Evolutionary conservation across 2,113 vertebrate species (phyloP).

Genomic region (Azemiops feae): DNA sequence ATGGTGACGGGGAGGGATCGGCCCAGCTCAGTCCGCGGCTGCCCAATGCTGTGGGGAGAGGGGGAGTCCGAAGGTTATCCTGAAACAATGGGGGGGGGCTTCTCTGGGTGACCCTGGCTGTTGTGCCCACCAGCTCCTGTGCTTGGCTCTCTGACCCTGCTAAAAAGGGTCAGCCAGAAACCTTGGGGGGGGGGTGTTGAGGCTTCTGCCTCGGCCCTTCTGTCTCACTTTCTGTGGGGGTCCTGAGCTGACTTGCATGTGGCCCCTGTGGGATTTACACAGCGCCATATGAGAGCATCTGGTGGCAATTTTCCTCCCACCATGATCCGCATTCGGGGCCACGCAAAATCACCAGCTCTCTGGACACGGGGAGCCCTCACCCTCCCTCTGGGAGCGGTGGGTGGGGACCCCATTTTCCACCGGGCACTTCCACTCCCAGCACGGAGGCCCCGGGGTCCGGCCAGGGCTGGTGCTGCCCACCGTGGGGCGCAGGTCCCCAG

Average conservation of each 20-base stretch:
- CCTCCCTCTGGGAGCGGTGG: constrained; percentile 37
- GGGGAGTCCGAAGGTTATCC: constrained; percentile 21
- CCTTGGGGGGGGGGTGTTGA: constrained; percentile 66
- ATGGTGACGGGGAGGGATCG: constrained; percentile 60
- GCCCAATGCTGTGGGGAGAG: constrained; percentile 57
- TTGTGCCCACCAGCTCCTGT: not conserved
- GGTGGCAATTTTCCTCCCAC: constrained; percentile 20
- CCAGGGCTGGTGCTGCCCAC: constrained; percentile 65
- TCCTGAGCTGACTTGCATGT: not conserved
- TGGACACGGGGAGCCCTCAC: constrained; percentile 34
- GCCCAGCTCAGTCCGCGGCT: constrained; percentile 76
- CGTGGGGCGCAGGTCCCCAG: constrained; percentile 63
- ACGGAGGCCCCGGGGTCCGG: not conserved
- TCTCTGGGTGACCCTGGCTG: not conserved
- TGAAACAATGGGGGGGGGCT: not conserved
- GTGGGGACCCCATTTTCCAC: constrained; percentile 19
- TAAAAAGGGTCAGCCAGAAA: constrained; percentile 65
- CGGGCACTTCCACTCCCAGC: constrained; percentile 39
- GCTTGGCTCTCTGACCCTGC: constrained; percentile 62
- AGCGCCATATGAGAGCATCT: not conserved
- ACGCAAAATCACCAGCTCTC: constrained; percentile 10
- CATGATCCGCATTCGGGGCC: not conserved
- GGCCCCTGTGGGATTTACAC: too few relatives aligned
- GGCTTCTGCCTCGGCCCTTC: constrained; percentile 58
- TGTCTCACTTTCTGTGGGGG: constrained; percentile 30